phyloP scores from a whole-genome alignment of 2,888 invertebrate genomes.

The Melinopterus prodromus region DNA sequence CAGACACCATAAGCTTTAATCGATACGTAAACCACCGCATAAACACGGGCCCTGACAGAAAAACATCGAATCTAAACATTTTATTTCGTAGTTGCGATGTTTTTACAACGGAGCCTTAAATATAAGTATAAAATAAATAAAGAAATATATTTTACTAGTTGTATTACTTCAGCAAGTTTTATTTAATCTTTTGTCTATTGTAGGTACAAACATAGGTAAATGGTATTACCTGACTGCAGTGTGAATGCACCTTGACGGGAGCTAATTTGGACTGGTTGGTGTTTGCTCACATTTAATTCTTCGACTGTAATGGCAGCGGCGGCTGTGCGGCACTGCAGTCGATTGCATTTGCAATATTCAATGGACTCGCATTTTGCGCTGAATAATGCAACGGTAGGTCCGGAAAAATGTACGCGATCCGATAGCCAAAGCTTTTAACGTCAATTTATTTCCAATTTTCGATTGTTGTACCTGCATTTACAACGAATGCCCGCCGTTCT shows the following conservation, averaged over 20 bases:
- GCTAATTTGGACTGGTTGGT: not conserved
- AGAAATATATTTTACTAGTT: too few relatives aligned
- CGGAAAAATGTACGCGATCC: conserved; percentile 20
- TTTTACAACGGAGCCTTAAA: too few relatives aligned
- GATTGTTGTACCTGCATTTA: not conserved
- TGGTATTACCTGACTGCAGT: too few relatives aligned
- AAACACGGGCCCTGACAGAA: too few relatives aligned
- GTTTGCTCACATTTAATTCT: conserved; percentile 23
- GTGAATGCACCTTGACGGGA: not conserved
- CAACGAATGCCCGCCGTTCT: conserved; percentile 7
- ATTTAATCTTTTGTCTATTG: too few relatives aligned
- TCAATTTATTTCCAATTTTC: conserved; percentile 25
- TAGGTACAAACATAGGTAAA: too few relatives aligned
- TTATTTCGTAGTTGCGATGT: too few relatives aligned
- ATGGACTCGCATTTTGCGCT: conserved; percentile 10
- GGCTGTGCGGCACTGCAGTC: conserved; percentile 8
- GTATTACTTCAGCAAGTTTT: too few relatives aligned
- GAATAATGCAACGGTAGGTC: conserved; percentile 8
- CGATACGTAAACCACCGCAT: too few relatives aligned
- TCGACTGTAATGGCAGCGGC: conserved; percentile 9
- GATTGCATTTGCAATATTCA: conserved; percentile 24
- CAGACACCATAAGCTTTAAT: too few relatives aligned
- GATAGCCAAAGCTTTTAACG: conserved; percentile 20
- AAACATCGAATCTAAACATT: too few relatives aligned
- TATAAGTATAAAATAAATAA: too few relatives aligned